Percentiles rank a stretch among this genome's conserved stretches.
phyloP scores from a whole-genome alignment of 2,888 invertebrate species.

The Rotaria socialis region DNA sequence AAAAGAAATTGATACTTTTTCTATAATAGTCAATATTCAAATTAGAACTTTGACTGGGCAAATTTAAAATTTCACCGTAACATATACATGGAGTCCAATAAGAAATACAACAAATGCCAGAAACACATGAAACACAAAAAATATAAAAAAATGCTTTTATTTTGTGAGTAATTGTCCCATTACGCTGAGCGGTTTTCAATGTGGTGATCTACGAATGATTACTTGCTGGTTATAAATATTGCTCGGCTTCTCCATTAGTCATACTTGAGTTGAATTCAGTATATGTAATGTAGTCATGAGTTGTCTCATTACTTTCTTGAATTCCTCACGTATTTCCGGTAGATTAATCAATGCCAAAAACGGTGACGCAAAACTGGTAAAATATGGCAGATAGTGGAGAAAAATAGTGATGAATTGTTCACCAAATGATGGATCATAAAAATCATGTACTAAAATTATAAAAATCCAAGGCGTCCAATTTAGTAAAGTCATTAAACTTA shows the following conservation, averaged over 20 bases:
- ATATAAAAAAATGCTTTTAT: too few relatives aligned
- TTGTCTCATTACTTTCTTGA: neutral
- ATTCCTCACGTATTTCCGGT: neutral
- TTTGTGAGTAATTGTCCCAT: too few relatives aligned
- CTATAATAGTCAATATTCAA: too few relatives aligned
- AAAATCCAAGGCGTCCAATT: neutral
- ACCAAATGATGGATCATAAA: neutral
- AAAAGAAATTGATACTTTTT: too few relatives aligned
- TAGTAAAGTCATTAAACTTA: neutral
- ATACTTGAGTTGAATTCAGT: neutral
- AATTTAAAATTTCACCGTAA: too few relatives aligned
- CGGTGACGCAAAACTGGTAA: neutral
- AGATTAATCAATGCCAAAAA: neutral
- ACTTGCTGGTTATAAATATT: too few relatives aligned
- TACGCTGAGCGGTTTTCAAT: too few relatives aligned
- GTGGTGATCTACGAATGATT: too few relatives aligned
- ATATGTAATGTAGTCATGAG: neutral
- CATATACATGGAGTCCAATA: too few relatives aligned
- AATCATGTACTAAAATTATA: neutral
- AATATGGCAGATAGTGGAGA: neutral
- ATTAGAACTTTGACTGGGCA: too few relatives aligned
- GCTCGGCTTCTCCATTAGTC: neutral
- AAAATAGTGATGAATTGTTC: neutral
- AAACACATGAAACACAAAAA: too few relatives aligned
- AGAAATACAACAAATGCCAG: too few relatives aligned